These are phyloP conservation scores for Chesias legatella DNA, from an alignment of 2,888 invertebrate species.

Conservation along the genomic window DNA sequence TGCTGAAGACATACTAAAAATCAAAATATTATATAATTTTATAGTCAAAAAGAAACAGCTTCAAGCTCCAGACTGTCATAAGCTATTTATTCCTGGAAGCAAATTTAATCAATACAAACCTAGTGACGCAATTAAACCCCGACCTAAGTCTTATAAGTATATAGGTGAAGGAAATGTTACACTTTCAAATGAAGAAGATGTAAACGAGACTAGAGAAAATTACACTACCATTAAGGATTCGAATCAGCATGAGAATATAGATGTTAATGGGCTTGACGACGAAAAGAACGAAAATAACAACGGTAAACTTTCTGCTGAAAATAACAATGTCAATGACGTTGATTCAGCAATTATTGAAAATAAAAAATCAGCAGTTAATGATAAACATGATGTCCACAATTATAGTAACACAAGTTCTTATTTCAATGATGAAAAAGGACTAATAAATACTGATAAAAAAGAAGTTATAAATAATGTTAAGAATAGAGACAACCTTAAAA, in stretches of 20 bases:
- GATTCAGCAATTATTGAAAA: too few species aligned
- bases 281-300: background rate
- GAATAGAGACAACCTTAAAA: too few species aligned
- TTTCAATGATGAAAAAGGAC: too few species aligned
- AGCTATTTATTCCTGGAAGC: slow-evolving; percentile 43
- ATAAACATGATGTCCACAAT: too few species aligned
- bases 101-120: slow-evolving; percentile 30
- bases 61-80: slow-evolving; percentile 41
- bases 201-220: too few species aligned
- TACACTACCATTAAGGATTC: too few species aligned
- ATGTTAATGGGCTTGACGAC: slow-evolving; percentile 9
- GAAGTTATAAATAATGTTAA: too few species aligned
- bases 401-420: too few species aligned
- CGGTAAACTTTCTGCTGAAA: background rate
- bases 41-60: slow-evolving; percentile 35
- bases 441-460: too few species aligned
- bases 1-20: slow-evolving; percentile 46
- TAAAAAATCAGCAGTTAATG: too few species aligned
- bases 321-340: too few species aligned
- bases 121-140: slow-evolving; percentile 18
- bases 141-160: slow-evolving; percentile 44
- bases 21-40: slow-evolving; percentile 53
- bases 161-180: slow-evolving; percentile 23
- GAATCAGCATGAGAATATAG: background rate
- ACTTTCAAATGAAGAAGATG: too few species aligned